Conservation (phyloP, 2,888 invertebrate species). For the Rhyacophila evoluta region DNA sequence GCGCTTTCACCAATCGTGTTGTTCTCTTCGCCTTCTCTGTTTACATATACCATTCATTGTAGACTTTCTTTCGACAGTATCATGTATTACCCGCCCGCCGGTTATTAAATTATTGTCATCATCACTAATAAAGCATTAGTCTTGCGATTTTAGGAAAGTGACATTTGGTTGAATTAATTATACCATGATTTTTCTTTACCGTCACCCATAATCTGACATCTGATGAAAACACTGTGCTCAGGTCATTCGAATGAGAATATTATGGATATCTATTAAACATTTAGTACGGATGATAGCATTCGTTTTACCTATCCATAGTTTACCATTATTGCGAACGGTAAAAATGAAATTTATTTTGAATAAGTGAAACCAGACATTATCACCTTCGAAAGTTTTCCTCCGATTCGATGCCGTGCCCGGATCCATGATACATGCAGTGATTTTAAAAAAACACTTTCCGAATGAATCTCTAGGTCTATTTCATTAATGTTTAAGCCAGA, state of each 20-base stretch:
- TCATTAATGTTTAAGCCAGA: background rate
- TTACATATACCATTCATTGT: background rate
- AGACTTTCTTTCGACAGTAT: slow-evolving; percentile 21
- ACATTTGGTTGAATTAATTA: background rate
- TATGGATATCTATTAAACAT: background rate
- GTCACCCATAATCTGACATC: background rate
- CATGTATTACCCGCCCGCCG: slow-evolving; percentile 16
- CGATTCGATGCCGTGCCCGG: background rate
- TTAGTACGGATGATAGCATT: background rate
- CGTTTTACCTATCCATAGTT: background rate
- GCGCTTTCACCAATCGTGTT: slow-evolving; percentile 5
- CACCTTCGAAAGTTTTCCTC: background rate
- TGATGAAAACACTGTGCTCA: background rate
- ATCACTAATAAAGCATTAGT: slow-evolving; percentile 22
- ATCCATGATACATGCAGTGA: background rate
- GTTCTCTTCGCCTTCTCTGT: background rate
- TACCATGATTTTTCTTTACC: background rate
- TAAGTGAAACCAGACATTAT: background rate
- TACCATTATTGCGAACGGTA: background rate
- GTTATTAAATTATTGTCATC: slow-evolving; percentile 7
- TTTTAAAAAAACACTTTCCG: slow-evolving; percentile 2
- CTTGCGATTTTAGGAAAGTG: background rate
- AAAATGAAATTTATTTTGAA: background rate
- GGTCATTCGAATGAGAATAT: background rate
- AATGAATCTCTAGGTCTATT: slow-evolving; percentile 24